A percentile compares a stretch with the other conserved stretches of the same genome.
Conservation (phyloP, 2,113 vertebrate genomes). For the Ellobius talpinus region DNA sequence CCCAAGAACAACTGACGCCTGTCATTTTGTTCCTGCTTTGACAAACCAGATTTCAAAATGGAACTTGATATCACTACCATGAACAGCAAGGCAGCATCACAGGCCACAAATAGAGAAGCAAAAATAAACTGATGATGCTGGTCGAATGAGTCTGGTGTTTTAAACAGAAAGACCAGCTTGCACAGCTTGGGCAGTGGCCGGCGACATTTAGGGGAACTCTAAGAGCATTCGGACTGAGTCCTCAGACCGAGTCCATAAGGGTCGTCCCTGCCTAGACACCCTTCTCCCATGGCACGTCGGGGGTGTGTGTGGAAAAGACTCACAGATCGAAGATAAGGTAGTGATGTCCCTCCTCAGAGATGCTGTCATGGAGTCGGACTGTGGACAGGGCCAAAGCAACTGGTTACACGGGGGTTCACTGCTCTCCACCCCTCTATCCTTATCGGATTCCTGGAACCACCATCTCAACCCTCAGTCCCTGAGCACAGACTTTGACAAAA, state of each 20-base stretch:
- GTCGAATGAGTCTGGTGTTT: background rate
- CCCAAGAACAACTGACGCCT: background rate
- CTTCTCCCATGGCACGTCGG: background rate
- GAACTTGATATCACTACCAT: background rate
- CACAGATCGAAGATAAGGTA: constrained; percentile 93
- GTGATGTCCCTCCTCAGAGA: constrained; percentile 91
- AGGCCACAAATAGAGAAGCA: constrained; percentile 36
- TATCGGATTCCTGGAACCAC: rapidly evolving
- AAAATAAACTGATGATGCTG: background rate
- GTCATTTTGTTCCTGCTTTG: background rate
- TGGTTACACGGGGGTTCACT: background rate
- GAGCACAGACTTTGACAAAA: background rate
- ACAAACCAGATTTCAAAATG: constrained; percentile 44
- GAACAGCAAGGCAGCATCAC: background rate
- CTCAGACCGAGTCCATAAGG: background rate
- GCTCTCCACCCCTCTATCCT: background rate
- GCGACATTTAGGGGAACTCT: background rate
- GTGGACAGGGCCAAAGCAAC: constrained; percentile 64
- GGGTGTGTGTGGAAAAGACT: constrained; percentile 79
- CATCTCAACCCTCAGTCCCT: background rate
- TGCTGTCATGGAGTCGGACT: constrained; percentile 92
- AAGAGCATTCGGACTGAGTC: background rate
- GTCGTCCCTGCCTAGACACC: background rate
- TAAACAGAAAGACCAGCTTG: background rate
- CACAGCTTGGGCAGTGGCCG: background rate